These are phyloP conservation scores for Rachycentron canadum DNA, from an alignment of 2,797 vertebrate species.

Conservation along the genomic window DNA sequence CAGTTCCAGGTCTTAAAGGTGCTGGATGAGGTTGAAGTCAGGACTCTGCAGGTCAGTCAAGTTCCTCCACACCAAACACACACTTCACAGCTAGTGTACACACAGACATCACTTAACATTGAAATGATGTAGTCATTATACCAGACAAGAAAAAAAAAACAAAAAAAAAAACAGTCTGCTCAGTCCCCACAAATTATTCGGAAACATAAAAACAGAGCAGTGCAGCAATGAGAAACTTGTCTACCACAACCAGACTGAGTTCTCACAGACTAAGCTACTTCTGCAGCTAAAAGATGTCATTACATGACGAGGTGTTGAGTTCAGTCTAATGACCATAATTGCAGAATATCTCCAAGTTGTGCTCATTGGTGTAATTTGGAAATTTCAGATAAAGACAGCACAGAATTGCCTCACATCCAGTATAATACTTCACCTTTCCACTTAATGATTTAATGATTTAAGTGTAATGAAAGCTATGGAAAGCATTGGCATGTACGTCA, in stretches of 20 bases:
- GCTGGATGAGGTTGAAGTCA: background rate
- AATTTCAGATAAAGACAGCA: slow-evolving; percentile 55
- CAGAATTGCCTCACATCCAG: slow-evolving; percentile 54
- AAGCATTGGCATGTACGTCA: slow-evolving; percentile 67
- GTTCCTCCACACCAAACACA: slow-evolving; percentile 2
- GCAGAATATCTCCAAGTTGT: slow-evolving; percentile 18
- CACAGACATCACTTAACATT: background rate
- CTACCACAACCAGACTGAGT: background rate
- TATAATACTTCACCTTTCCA: slow-evolving; percentile 62
- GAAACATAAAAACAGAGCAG: background rate
- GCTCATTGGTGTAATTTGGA: slow-evolving; percentile 36
- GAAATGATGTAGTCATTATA: background rate
- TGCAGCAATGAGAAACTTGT: slow-evolving; percentile 23
- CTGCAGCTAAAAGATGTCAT: slow-evolving; percentile 11
- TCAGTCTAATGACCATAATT: slow-evolving; percentile 53
- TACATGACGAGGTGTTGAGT: slow-evolving; percentile 34
- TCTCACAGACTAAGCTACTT: slow-evolving; percentile 11
- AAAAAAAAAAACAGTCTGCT: background rate
- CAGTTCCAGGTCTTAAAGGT: background rate
- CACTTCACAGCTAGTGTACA: background rate
- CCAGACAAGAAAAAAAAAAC: background rate
- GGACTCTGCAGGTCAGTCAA: background rate
- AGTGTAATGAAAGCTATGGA: slow-evolving; percentile 66
- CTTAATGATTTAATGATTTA: slow-evolving; percentile 74
- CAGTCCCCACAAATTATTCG: background rate